Evolutionary conservation across 2,888 invertebrate species (phyloP), one percentile per base, ranked within the genome.

Genomic region (Xylota segnis): DNA sequence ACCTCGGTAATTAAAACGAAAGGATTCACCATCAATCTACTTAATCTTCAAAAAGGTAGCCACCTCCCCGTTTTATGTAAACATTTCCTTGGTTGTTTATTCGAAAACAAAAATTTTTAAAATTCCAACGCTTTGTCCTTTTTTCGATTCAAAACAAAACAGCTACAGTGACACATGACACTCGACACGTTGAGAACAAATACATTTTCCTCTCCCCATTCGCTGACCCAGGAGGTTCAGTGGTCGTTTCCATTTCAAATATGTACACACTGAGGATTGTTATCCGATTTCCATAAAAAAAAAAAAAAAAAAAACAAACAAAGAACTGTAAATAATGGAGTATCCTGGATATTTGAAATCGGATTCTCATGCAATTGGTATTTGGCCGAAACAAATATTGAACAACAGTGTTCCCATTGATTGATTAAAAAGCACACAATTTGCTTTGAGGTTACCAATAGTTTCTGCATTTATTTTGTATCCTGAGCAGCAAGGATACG

Each of bases 351-450:
- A 7, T 6, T 45, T 16, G 45, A 14, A 45, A 45, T 45, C 45
- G 45, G 16, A 45, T 16, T 45, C 16, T 5, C 16, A 45, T 45
- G 0, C 45, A 45, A 16, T 16, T 45, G 14, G 16, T 14, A 45
- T 45, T 45, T 45, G 3, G 5, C 2, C 10, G 37, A 12, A 43
- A 18, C 32, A 63, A 74, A 74, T 63, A 54, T 74, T 74, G 54
- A 74, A 74, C 63, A 63, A 74, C 40, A 63, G 54, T 74, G 74
- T 61, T 54, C 29, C 29, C 63, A 74, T 63, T 43, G 74, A 74
- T 74, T 74, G 74, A 74, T 74, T 74, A 63, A 74, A 74, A 52
- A 14, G 32, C 43, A 74, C 29, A 54, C 74, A 74, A 63, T 74
- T 43, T 52, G 50, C 32, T 74, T 74, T 74, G 74, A 74, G 74